A percentile compares a stretch with the other conserved stretches of the same genome.
phyloP scores from a whole-genome alignment of 1,140 invertebrate species.

The Oppia nitens region DNA sequence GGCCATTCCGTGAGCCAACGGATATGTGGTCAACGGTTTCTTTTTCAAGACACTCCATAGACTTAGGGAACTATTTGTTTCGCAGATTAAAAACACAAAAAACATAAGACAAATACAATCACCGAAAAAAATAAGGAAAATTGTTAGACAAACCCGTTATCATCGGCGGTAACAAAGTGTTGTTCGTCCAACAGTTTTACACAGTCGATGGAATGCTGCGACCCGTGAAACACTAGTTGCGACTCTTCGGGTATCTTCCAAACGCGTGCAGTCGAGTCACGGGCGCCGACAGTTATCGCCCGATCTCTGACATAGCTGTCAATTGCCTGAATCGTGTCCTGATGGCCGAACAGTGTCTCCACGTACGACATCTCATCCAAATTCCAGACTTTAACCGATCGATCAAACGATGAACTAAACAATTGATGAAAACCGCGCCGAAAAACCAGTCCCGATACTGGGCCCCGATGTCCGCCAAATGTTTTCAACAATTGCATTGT shows the following conservation, averaged over 20 bases:
- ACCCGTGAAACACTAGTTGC: constrained; percentile 74
- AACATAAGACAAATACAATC: constrained; percentile 3
- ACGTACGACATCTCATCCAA: constrained; percentile 88
- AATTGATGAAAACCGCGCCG: constrained; percentile 70
- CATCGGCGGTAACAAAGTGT: constrained; percentile 71
- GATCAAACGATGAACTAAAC: constrained; percentile 62
- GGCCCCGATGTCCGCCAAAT: constrained; percentile 39
- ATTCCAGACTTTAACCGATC: constrained; percentile 74
- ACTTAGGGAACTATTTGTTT: constrained; percentile 47
- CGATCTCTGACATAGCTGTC: constrained; percentile 53
- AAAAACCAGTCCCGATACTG: constrained; percentile 55
- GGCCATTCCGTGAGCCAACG: constrained; percentile 54
- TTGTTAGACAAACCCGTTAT: constrained; percentile 49
- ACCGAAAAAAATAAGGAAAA: background rate
- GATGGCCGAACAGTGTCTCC: constrained; percentile 86
- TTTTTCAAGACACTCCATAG: constrained; percentile 80
- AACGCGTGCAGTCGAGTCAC: constrained; percentile 63
- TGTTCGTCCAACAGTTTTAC: constrained; percentile 79
- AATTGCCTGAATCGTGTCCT: constrained; percentile 63
- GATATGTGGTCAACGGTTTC: constrained; percentile 56
- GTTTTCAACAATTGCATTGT: constrained; percentile 58
- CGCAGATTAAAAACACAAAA: constrained; percentile 12
- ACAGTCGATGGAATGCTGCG: constrained; percentile 58
- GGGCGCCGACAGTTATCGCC: constrained; percentile 70
- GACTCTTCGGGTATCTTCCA: constrained; percentile 96